Conservation (phyloP, 2,113 vertebrate species). For the Potamarius usumacintae region DNA sequence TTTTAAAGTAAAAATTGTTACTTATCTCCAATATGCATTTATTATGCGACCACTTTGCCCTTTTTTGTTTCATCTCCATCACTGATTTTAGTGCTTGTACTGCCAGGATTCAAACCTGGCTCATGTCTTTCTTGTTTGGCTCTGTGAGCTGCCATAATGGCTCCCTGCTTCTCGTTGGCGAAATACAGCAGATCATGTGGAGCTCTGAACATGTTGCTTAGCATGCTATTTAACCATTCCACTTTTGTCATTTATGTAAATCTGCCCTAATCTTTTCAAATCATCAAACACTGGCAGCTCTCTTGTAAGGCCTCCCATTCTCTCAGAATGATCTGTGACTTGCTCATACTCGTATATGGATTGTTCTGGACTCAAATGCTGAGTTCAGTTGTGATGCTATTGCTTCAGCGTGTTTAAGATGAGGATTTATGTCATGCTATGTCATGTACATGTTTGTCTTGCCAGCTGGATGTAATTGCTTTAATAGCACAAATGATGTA, state of each 20-base stretch:
- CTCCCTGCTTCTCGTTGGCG: slow-evolving; percentile 23
- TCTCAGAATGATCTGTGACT: background rate
- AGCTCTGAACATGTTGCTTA: slow-evolving; percentile 49
- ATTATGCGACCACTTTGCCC: background rate
- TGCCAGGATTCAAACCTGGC: slow-evolving; percentile 18
- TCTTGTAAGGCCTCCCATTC: background rate
- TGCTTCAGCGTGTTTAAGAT: slow-evolving; percentile 4
- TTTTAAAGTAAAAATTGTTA: background rate
- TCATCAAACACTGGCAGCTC: slow-evolving; percentile 27
- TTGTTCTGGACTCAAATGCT: background rate
- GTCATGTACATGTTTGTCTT: background rate
- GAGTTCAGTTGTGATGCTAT: background rate
- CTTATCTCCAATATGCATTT: background rate
- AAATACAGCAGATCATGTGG: slow-evolving; percentile 26
- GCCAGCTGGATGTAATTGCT: background rate
- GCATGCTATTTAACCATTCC: slow-evolving; percentile 38
- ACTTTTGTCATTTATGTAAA: slow-evolving; percentile 45
- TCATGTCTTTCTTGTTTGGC: slow-evolving; percentile 33
- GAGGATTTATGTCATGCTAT: background rate
- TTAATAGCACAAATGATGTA: slow-evolving; percentile 1
- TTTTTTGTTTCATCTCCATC: no score
- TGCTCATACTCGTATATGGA: slow-evolving; percentile 30
- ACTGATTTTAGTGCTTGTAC: background rate
- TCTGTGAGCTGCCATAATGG: slow-evolving; percentile 7
- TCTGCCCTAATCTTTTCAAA: slow-evolving; percentile 40